These are phyloP conservation scores for Kryptopterus vitreolus DNA, from an alignment of 2,797 vertebrate species.

Conservation along the genomic window DNA sequence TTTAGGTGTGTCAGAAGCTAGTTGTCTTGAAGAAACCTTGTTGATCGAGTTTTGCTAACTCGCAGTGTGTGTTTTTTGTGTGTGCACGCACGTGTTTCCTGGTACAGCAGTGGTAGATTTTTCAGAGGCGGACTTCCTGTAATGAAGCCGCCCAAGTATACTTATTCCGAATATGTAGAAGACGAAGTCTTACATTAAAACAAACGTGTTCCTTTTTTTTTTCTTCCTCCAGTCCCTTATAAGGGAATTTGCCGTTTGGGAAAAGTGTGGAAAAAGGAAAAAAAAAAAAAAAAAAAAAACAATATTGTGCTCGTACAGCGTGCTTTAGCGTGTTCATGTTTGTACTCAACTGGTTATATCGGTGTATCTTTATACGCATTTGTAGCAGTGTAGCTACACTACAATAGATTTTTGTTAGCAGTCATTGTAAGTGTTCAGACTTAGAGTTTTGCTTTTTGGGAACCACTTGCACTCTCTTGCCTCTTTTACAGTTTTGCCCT, in stretches of 20 bases:
- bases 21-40: conserved; percentile 45
- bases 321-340: conserved; percentile 59
- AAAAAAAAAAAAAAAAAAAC: background rate
- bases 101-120: conserved; percentile 46
- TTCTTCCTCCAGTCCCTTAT: no score
- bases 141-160: conserved; percentile 44
- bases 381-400: conserved; percentile 60
- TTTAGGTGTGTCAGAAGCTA: conserved; percentile 46
- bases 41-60: conserved; percentile 23
- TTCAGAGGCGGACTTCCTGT: conserved; percentile 40
- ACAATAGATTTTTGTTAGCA: conserved; percentile 49
- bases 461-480: conserved; percentile 48
- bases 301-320: conserved; percentile 63
- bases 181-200: conserved; percentile 44
- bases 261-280: conserved; percentile 18
- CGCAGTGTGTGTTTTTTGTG: conserved; percentile 38
- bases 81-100: conserved; percentile 36
- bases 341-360: conserved; percentile 58
- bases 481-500: conserved; percentile 49
- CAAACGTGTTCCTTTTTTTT: conserved; percentile 37
- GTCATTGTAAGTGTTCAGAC: conserved; percentile 35
- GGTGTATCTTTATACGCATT: conserved; percentile 59
- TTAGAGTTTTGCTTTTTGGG: conserved; percentile 38
- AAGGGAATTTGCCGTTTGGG: conserved; percentile 35
- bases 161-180: conserved; percentile 45